These are phyloP conservation scores for Blomia tropicalis DNA, from an alignment of 2,888 invertebrate genomes.

Conservation along the genomic window DNA sequence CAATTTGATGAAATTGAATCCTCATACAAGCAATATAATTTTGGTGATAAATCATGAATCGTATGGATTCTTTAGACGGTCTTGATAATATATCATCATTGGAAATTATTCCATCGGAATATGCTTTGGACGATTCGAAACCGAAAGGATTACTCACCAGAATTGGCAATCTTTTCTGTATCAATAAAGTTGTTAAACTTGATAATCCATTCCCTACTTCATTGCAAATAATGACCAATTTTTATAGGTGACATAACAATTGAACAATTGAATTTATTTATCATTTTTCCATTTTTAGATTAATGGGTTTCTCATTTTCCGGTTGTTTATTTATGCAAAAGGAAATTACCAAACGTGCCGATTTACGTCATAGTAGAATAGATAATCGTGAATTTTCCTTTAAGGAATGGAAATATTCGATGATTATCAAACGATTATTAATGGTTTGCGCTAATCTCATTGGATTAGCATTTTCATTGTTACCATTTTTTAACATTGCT, in stretches of 20 bases:
- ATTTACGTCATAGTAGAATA: too few species aligned
- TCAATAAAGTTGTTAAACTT: neutral
- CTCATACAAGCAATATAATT: neutral
- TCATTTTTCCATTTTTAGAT: neutral
- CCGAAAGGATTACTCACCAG: neutral
- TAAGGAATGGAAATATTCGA: neutral
- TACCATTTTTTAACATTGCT: neutral
- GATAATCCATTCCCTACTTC: neutral
- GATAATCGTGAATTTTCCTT: neutral
- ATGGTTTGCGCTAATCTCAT: neutral
- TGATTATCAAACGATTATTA: neutral
- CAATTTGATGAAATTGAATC: neutral
- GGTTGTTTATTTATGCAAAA: slow-evolving; percentile 5
- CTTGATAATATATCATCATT: neutral
- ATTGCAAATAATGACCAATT: neutral
- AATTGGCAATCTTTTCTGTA: neutral
- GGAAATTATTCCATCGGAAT: neutral
- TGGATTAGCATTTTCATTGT: neutral
- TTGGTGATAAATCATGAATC: neutral
- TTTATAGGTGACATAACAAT: neutral
- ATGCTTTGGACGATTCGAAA: neutral
- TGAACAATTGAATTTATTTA: neutral
- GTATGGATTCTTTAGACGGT: too few species aligned
- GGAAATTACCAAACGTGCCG: neutral
- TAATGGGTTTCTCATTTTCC: neutral